Evolutionary conservation across 64 coral and sea anemone genomes (phyloP).

Genomic region (Stichodactyla mertensii): DNA sequence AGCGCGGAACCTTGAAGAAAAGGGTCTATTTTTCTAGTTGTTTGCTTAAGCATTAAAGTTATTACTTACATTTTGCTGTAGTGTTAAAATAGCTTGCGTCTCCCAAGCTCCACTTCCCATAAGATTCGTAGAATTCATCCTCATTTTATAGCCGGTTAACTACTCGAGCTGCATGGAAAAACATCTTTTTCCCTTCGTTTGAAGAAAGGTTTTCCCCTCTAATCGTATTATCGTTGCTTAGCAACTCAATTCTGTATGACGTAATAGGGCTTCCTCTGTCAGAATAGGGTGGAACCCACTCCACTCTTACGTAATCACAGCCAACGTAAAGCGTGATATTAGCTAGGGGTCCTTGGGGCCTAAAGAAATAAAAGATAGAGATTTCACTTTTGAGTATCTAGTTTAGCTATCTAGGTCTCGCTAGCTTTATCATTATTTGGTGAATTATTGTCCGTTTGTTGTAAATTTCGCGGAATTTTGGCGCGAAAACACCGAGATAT

Average conservation of each 20-base stretch:
- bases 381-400: neutral
- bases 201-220: neutral
- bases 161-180: neutral
- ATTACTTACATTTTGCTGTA: neutral
- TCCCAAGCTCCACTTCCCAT: neutral
- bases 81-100: neutral
- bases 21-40: too few relatives aligned
- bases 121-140: neutral
- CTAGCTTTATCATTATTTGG: too few relatives aligned
- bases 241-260: neutral
- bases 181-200: neutral
- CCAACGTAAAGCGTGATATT: neutral
- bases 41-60: too few relatives aligned
- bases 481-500: neutral
- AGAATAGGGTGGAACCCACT: neutral
- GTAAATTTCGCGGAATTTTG: neutral
- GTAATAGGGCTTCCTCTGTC: neutral
- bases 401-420: neutral
- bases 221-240: neutral
- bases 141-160: neutral
- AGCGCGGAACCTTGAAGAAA: too few relatives aligned
- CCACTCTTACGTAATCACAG: conserved; percentile 5
- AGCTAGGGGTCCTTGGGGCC: neutral
- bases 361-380: neutral
- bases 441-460: neutral